phyloP scores from a whole-genome alignment of 2,113 vertebrate species.

The Coptodon rendalli region DNA sequence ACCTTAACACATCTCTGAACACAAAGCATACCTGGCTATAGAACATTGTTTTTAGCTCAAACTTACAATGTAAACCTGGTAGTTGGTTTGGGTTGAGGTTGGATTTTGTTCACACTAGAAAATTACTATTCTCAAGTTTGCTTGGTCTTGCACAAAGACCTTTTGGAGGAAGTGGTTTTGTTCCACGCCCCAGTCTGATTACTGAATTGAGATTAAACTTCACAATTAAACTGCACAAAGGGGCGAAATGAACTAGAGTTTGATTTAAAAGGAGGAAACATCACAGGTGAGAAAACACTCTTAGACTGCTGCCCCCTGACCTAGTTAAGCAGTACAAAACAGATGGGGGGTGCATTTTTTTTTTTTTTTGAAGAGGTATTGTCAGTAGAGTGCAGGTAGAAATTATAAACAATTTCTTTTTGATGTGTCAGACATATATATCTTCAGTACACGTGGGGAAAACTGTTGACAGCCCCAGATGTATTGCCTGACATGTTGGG shows the following conservation, averaged over 20 bases:
- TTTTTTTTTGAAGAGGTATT: background rate
- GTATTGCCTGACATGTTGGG: background rate
- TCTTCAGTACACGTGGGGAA: background rate
- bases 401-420: background rate
- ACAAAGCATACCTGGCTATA: background rate
- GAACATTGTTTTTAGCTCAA: background rate
- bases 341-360: background rate
- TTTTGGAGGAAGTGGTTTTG: background rate
- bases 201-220: no score
- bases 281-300: background rate
- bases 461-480: background rate
- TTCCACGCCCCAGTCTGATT: no score
- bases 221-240: background rate
- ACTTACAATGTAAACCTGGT: background rate
- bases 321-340: background rate
- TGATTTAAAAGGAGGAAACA: background rate
- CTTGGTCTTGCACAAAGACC: background rate
- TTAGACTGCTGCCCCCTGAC: background rate
- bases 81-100: background rate
- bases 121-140: background rate
- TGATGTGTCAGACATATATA: background rate
- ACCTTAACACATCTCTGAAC: background rate
- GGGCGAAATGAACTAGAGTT: background rate
- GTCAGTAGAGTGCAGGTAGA: background rate
- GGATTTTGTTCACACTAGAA: background rate